Percentiles rank a stretch among this genome's conserved stretches.
phyloP scores from a whole-genome alignment of 1,140 invertebrate genomes.

The Dinothrombium tinctorium region DNA sequence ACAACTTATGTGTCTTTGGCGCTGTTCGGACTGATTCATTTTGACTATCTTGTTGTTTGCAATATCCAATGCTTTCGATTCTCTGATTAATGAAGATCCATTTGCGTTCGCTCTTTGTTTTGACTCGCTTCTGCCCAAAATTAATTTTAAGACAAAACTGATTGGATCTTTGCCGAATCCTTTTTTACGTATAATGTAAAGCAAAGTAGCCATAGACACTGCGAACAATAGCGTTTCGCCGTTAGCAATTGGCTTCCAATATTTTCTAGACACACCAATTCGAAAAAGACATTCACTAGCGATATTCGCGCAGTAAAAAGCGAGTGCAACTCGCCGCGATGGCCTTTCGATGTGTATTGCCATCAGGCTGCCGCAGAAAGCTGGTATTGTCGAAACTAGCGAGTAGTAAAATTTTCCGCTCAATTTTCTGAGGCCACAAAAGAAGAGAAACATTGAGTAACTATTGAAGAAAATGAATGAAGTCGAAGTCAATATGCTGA shows the following conservation, averaged over 20 bases:
- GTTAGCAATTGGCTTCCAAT: conserved; percentile 27
- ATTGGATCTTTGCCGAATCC: conserved; percentile 7
- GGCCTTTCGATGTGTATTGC: conserved; percentile 1
- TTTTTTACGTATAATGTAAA: conserved; percentile 4
- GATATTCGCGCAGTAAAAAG: conserved; percentile 48
- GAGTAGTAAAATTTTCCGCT: conserved; percentile 7
- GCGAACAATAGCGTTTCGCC: conserved; percentile 27
- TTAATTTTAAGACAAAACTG: conserved; percentile 6
- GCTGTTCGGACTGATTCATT: not conserved
- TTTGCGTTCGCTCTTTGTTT: not conserved
- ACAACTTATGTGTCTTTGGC: not conserved
- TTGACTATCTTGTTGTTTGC: not conserved
- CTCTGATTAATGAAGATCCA: not conserved
- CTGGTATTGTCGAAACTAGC: conserved; percentile 1
- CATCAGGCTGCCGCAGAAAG: conserved; percentile 2
- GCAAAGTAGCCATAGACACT: not conserved
- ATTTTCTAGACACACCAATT: not conserved
- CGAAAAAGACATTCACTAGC: not conserved
- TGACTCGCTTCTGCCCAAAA: conserved; percentile 3
- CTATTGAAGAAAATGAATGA: conserved; percentile 46
- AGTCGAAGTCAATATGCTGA: conserved; percentile 35
- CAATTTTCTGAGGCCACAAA: conserved; percentile 26
- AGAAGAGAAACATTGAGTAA: conserved; percentile 39
- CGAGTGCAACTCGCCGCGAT: conserved; percentile 33
- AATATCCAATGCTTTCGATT: not conserved